These are phyloP conservation scores for Torymus aiolomorphi DNA, from an alignment of 2,888 invertebrate genomes.

Conservation along the genomic window DNA sequence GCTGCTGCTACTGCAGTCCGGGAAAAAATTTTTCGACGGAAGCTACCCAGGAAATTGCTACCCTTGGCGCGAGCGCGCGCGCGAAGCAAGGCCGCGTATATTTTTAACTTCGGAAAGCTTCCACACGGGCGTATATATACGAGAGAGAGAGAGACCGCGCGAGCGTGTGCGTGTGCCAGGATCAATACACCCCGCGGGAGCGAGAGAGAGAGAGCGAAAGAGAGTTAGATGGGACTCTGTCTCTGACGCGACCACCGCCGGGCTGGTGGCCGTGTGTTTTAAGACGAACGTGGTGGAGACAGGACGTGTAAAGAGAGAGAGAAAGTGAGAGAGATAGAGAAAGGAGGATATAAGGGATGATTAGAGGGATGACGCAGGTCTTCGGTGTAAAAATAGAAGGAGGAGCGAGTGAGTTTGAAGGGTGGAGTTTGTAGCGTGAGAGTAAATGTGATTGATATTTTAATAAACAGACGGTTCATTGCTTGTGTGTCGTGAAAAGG, in stretches of 20 bases:
- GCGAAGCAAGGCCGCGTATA: constrained; percentile 64
- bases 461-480: too few relatives aligned
- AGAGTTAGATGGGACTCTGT: neutral
- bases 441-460: too few relatives aligned
- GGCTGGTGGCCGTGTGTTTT: too few relatives aligned
- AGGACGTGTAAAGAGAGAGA: too few relatives aligned
- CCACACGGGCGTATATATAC: constrained; percentile 1
- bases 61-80: constrained; percentile 58
- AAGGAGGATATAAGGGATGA: neutral
- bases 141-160: neutral
- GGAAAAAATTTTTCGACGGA: constrained; percentile 37
- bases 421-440: too few relatives aligned
- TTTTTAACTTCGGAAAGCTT: constrained; percentile 69
- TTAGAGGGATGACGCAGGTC: too few relatives aligned
- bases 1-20: too few relatives aligned
- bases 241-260: too few relatives aligned
- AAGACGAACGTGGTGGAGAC: too few relatives aligned
- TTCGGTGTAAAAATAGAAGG: too few relatives aligned
- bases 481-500: too few relatives aligned
- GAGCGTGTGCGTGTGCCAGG: constrained; percentile 1
- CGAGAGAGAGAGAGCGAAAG: neutral
- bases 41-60: constrained; percentile 60
- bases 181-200: constrained; percentile 39
- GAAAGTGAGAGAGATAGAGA: neutral
- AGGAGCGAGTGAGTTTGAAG: too few relatives aligned